Evolutionary conservation across 1,140 invertebrate species (phyloP).

Genomic region (Drosophila sproati): DNA sequence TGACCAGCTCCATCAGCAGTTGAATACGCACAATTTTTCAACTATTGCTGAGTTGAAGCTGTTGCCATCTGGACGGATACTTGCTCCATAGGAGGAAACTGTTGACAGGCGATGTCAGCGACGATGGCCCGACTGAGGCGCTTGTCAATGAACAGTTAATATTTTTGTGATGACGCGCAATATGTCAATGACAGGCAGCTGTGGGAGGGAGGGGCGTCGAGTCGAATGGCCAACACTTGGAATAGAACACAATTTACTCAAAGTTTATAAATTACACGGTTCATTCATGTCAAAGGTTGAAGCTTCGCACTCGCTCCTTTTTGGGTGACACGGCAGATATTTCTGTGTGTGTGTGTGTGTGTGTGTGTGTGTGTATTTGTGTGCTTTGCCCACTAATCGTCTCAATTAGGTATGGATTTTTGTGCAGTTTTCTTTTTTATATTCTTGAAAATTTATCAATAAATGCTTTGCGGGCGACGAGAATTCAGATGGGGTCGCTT

Average conservation of each 20-base stretch:
- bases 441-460: conserved; percentile 74
- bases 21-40: conserved; percentile 64
- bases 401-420: conserved; percentile 79
- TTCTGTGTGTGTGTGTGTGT: background rate
- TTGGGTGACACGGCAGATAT: conserved; percentile 47
- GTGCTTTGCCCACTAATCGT: conserved; percentile 62
- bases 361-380: conserved; percentile 1
- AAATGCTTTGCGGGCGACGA: conserved; percentile 39
- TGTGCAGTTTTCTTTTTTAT: conserved; percentile 20
- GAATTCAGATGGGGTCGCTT: conserved; percentile 31
- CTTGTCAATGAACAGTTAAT: conserved; percentile 79
- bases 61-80: conserved; percentile 12
- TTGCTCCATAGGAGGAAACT: conserved; percentile 34
- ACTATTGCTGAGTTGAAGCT: conserved; percentile 25
- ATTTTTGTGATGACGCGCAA: conserved; percentile 74
- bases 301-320: conserved; percentile 14
- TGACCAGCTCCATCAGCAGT: conserved; percentile 41
- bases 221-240: conserved; percentile 16
- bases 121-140: conserved; percentile 8
- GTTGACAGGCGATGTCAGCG: conserved; percentile 46
- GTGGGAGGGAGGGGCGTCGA: background rate
- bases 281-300: conserved; percentile 61
- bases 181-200: conserved; percentile 69
- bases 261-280: conserved; percentile 70
- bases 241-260: conserved; percentile 51